Base-by-base conservation (phyloP, 2,113 vertebrate genomes). In the Dicentrarchus labrax region DNA sequence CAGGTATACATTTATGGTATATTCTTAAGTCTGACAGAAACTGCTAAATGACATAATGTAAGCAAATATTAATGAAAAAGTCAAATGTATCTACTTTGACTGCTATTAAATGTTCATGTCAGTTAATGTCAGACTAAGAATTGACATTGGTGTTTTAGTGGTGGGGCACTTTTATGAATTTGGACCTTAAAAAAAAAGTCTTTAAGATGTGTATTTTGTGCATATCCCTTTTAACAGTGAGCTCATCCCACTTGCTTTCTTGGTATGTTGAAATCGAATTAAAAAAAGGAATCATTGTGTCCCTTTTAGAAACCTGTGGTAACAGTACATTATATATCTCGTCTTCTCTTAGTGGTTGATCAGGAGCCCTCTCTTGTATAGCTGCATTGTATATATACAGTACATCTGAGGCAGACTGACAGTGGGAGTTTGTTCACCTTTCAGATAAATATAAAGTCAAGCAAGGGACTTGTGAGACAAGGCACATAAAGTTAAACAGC, bases 231-330 rank as follows among this genome's bases (percentile, higher is more conserved):
- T 54, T 6, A 30, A 47, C 4, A 36, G 48, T 15, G 48, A 53
- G 4, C 10, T 51, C 36, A 71, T 51, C 24, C 15, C 38, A 56
- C 30, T 62, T 19, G 6, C 8, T 78, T 16, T 15, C 36, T 22
- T 7, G 3, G 61, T 51, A 43, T 60, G 8, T n/a, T 59, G 24
- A 17, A 36, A 75, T 45, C 0, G 0, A 6, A 39, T 17, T 66
- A 4, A n/a, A 2, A 16, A 71, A 21, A 3, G 48, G 1, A 21
- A 21, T 17, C 21, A 39, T 30, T n/a, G 0, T 45, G 36, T 8
- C 38, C 11, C 62, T 57, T 13, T 72, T 73, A 47, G 51, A 74
- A 67, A 50, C 43, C n/a, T 61, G 53, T 19, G 70, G 72, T 70
- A 9, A 21, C 12, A 53, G 8, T 69, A 9, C 19, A 69, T 47